Base-by-base conservation (phyloP, 2,888 invertebrate species). In the Polydrusus pterygomalis region DNA sequence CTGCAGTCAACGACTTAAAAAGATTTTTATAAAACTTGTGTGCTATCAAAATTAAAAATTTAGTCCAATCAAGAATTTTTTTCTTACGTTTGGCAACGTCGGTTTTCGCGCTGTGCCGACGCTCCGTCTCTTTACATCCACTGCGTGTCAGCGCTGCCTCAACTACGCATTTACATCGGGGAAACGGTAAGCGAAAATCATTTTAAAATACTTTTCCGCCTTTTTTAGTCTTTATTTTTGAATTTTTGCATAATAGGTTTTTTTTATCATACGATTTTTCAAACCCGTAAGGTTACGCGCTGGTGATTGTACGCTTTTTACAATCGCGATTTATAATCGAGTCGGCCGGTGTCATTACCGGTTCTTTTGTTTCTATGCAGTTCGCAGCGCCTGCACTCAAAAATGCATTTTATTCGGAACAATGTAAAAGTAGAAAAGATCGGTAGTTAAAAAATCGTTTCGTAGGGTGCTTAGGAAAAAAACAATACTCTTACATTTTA, bases 101-200 rank as follows among this genome's bases (percentile, higher is more conserved):
- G 78, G 62, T 60, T 70, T 49, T 68, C 70, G 68, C 63, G 67
- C 68, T 65, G 77, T 62, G 78, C 70, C 75, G 77, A 77, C 78
- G 75, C 72, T 78, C 70, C 72, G 76, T 76, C 78, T 80, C 80
- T 77, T 54, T 54, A 11, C 60, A 64, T 81, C 78, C 80, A 82
- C 81, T 81, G 81, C 82, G 81, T 81, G 80, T 80, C 79, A 77
- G 80, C 80, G 80, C 80, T 79, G 83, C 78, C 78, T 77, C 79
- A 82, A 83, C 82, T 84, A 84, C 84, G 84, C 84, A 84, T 80
- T 83, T 83, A 78, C 67, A 80, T 79, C 77, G 77, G 77, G 76
- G 78, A 69, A 68, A 81, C 81, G 83, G 83, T 83, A 80, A 83
- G 83, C 80, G 47, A 78, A 70, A 47, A 18, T 60, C 47, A 43